Conservation (phyloP, 1,140 invertebrate species). For the Drosophila watanabei region DNA sequence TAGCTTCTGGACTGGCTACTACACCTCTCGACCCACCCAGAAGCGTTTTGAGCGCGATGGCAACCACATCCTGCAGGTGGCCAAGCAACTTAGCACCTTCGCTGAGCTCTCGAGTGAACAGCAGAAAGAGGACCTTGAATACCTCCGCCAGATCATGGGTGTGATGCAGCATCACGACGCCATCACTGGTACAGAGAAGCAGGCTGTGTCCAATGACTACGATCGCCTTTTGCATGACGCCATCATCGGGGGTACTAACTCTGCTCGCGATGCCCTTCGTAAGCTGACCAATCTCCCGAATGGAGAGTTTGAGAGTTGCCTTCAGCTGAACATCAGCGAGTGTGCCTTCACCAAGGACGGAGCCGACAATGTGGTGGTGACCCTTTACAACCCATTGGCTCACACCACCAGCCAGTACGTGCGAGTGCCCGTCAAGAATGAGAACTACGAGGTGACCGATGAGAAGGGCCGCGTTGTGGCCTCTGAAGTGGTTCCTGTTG, state of each 20-base stretch:
- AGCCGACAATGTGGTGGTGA: slow-evolving; percentile 89
- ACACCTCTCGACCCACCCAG: slow-evolving; percentile 94
- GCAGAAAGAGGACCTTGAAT: slow-evolving; percentile 76
- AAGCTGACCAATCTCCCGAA: slow-evolving; percentile 86
- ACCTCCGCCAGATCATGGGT: slow-evolving; percentile 89
- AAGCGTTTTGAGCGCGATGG: slow-evolving; percentile 93
- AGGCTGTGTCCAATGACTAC: slow-evolving; percentile 96
- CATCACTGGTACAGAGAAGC: slow-evolving; percentile 95
- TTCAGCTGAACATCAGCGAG: slow-evolving; percentile 89
- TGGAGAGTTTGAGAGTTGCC: slow-evolving; percentile 87
- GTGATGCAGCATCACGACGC: slow-evolving; percentile 97
- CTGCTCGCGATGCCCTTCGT: slow-evolving; percentile 63
- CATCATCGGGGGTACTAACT: slow-evolving; percentile 48
- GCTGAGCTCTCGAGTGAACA: slow-evolving; percentile 47
- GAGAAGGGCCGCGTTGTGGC: slow-evolving; percentile 75
- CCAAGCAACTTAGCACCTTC: slow-evolving; percentile 87
- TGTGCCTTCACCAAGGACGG: slow-evolving; percentile 85
- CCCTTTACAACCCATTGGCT: slow-evolving; percentile 94
- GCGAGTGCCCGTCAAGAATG: slow-evolving; percentile 89
- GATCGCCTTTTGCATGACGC: slow-evolving; percentile 80
- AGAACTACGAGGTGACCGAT: slow-evolving; percentile 89
- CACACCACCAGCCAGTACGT: slow-evolving; percentile 89
- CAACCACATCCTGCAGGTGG: slow-evolving; percentile 93
- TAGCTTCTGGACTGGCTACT: slow-evolving; percentile 98
- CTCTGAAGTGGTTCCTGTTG: slow-evolving; percentile 89